Conservation (phyloP, 2,797 vertebrate genomes). For the Hydrocynus forskahlii region DNA sequence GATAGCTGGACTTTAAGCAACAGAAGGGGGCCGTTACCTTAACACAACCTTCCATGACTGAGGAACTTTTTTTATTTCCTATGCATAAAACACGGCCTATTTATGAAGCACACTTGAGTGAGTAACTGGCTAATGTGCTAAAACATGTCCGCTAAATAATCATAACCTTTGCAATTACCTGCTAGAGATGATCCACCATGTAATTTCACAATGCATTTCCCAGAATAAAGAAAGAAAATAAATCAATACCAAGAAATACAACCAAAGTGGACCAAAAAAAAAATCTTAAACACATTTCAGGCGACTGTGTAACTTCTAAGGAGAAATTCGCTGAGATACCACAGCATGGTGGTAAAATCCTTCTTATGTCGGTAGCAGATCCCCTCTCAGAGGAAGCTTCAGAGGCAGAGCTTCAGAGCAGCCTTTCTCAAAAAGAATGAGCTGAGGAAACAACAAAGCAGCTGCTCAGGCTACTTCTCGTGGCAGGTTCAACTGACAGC, state of each 20-base stretch:
- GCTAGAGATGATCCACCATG: neutral
- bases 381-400: conserved; percentile 12
- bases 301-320: neutral
- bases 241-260: neutral
- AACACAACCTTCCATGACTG: too few relatives aligned
- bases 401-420: conserved; percentile 28
- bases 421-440: conserved; percentile 22
- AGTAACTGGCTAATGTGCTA: too few relatives aligned
- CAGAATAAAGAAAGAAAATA: neutral
- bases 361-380: conserved; percentile 3
- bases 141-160: too few relatives aligned
- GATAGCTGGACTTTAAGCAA: too few relatives aligned
- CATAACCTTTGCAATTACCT: too few relatives aligned
- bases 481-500: conserved; percentile 5
- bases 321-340: neutral
- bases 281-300: neutral
- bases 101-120: too few relatives aligned
- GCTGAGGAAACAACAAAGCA: conserved; percentile 45
- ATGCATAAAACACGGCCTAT: too few relatives aligned
- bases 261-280: neutral
- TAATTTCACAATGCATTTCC: neutral
- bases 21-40: too few relatives aligned
- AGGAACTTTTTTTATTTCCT: too few relatives aligned
- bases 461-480: conserved; percentile 16
- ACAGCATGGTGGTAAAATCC: neutral